Conservation (phyloP, 1,140 invertebrate species). For the Caerostris darwini region DNA sequence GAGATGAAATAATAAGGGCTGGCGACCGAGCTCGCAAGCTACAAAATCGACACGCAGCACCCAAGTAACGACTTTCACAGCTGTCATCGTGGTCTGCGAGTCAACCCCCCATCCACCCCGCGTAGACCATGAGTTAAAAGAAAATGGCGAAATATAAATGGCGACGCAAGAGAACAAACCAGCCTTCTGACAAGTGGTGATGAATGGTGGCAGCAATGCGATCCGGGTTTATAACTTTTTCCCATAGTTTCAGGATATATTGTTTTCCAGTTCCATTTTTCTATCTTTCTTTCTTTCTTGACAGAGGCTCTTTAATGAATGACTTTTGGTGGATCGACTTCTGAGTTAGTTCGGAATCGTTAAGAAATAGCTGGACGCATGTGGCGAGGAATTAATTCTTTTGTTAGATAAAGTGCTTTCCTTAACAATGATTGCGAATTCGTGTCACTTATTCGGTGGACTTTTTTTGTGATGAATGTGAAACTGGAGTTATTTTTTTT, state of each 20-base stretch:
- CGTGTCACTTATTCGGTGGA: not conserved
- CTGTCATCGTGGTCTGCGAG: not conserved
- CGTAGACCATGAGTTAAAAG: not conserved
- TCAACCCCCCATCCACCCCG: too few relatives aligned
- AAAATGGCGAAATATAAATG: not conserved
- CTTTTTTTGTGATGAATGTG: not conserved
- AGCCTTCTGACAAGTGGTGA: not conserved
- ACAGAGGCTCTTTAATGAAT: constrained; percentile 6
- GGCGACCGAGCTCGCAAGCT: not conserved
- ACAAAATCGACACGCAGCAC: constrained; percentile 27
- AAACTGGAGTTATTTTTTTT: not conserved
- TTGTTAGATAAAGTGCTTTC: not conserved
- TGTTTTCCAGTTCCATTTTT: not conserved
- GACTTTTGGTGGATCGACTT: not conserved
- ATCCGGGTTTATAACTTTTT: constrained; percentile 53
- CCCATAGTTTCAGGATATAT: not conserved
- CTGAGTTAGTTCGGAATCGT: not conserved
- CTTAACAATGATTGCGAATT: not conserved
- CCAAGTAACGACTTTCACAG: constrained; percentile 39
- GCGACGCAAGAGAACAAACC: not conserved
- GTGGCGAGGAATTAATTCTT: constrained; percentile 11
- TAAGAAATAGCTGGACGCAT: not conserved
- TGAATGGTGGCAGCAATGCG: constrained; percentile 39
- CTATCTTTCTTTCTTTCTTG: not conserved
- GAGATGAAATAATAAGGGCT: not conserved